Conservation (phyloP, 1,140 invertebrate genomes). For the Oedothorax gibbosus region DNA sequence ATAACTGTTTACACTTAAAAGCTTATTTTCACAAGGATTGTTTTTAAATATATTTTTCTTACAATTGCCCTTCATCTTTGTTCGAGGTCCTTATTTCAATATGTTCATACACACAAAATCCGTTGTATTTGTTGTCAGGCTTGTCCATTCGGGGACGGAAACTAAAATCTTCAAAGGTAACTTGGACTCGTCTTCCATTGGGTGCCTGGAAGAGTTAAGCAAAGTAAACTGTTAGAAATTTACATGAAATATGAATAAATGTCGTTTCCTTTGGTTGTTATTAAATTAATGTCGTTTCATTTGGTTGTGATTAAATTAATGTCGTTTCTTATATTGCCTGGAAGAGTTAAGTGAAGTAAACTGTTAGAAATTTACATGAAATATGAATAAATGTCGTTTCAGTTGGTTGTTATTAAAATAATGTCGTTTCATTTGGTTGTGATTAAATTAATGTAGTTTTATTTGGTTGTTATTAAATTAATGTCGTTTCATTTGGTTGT, state of each 20-base stretch:
- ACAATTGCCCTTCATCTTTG: constrained; percentile 52
- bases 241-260: background rate
- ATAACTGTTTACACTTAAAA: too few relatives aligned
- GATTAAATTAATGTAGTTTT: too few relatives aligned
- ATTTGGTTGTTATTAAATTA: too few relatives aligned
- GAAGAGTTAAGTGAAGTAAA: too few relatives aligned
- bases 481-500: too few relatives aligned
- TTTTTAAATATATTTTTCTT: constrained; percentile 23
- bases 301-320: too few relatives aligned
- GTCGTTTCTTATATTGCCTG: too few relatives aligned
- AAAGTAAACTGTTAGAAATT: background rate
- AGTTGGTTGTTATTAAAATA: too few relatives aligned
- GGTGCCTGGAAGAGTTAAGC: constrained; percentile 44
- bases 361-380: too few relatives aligned
- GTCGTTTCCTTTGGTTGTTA: background rate
- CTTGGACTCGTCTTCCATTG: constrained; percentile 13
- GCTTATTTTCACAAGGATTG: background rate
- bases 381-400: too few relatives aligned
- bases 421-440: too few relatives aligned
- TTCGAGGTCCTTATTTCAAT: constrained; percentile 48
- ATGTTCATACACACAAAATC: constrained; percentile 49
- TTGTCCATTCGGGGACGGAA: constrained; percentile 43
- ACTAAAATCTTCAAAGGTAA: constrained; percentile 53
- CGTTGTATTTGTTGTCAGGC: constrained; percentile 25
- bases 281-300: background rate